Evolutionary conservation across 2,888 invertebrate species (phyloP).

Genomic region (Lasioglossum zephyrum): DNA sequence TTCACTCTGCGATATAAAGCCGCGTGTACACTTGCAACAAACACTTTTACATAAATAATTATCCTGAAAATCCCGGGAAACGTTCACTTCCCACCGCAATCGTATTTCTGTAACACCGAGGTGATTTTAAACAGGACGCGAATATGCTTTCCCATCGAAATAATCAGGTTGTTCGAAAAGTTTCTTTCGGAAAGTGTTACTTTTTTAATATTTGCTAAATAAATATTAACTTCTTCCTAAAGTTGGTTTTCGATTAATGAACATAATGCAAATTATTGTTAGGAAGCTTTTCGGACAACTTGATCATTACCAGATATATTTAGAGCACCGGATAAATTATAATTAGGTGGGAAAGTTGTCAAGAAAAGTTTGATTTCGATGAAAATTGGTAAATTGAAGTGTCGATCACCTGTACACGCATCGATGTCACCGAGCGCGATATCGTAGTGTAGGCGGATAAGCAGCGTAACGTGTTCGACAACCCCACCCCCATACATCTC

Average conservation of each 20-base stretch:
- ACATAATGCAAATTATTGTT: too few species aligned
- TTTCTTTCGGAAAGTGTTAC: too few species aligned
- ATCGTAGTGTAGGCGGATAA: constrained; percentile 1
- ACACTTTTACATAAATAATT: background rate
- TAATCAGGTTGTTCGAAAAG: background rate
- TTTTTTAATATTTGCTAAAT: too few species aligned
- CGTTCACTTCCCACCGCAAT: background rate
- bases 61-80: background rate
- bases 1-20: constrained; percentile 22
- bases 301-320: background rate
- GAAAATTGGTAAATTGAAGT: background rate
- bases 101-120: background rate
- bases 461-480: constrained; percentile 26
- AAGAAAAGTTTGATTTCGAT: background rate
- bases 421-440: background rate
- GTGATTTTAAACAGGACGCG: too few species aligned
- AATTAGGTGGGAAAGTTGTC: background rate
- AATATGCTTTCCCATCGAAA: background rate
- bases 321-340: background rate
- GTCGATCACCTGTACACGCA: background rate
- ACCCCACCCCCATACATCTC: constrained; percentile 31
- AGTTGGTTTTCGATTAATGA: too few species aligned
- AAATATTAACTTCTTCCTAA: too few species aligned
- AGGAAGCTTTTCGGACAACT: too few species aligned
- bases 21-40: constrained; percentile 10